These are phyloP conservation scores for Rhizoglyphus robini DNA, from an alignment of 1,140 invertebrate genomes.

Conservation along the genomic window DNA sequence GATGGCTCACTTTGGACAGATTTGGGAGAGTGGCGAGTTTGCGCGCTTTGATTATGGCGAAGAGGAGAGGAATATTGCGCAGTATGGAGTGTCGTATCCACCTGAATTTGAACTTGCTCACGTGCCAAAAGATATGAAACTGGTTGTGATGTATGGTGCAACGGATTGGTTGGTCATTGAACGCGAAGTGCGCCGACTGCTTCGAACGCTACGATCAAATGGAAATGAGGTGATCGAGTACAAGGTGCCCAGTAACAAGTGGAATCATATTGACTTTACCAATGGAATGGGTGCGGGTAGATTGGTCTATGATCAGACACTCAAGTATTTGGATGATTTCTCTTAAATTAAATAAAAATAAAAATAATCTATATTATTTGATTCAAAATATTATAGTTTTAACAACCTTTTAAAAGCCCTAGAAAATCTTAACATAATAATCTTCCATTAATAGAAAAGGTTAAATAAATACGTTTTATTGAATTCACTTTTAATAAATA, in stretches of 20 bases:
- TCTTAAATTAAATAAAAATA: no score
- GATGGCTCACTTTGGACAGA: constrained; percentile 9
- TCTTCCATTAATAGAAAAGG: no score
- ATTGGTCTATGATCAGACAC: constrained; percentile 5
- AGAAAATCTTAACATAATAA: no score
- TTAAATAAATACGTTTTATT: no score
- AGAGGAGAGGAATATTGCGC: neutral
- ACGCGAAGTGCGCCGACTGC: neutral
- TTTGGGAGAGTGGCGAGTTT: neutral
- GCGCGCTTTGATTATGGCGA: constrained; percentile 8
- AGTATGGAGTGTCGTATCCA: neutral
- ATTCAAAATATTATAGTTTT: no score
- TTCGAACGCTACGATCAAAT: neutral
- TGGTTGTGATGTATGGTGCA: neutral
- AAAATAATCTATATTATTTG: no score
- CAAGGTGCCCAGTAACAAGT: neutral
- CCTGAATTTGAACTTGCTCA: constrained; percentile 7
- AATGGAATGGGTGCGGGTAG: constrained; percentile 24
- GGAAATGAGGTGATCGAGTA: constrained; percentile 1
- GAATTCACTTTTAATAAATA: no score
- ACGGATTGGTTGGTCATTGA: constrained; percentile 18
- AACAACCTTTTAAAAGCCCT: no score
- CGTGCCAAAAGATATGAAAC: constrained; percentile 5
- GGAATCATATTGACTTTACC: constrained; percentile 28
- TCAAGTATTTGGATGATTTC: neutral